Conservation (phyloP, 2,888 invertebrate species). For the Aquatica leii region DNA sequence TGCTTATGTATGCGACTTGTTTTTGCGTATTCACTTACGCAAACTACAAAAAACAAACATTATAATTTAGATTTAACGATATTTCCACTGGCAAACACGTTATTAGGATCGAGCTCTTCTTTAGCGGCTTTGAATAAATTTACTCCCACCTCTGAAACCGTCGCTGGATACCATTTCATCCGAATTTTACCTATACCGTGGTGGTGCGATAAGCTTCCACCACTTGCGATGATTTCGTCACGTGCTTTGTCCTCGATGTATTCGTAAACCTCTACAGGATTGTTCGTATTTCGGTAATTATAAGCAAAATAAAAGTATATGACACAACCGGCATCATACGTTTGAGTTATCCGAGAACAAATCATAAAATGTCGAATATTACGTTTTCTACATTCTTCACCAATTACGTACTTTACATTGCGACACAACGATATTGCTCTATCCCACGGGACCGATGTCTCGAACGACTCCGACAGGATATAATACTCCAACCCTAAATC, state of each 20-base stretch:
- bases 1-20: too few species aligned
- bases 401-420: constrained; percentile 87
- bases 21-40: too few species aligned
- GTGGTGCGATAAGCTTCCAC: constrained; percentile 95
- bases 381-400: constrained; percentile 67
- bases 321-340: constrained; percentile 96
- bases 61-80: constrained; percentile 62
- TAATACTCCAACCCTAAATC: constrained; percentile 89
- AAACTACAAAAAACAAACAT: too few species aligned
- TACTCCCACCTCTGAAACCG: constrained; percentile 84
- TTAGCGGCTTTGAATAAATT: constrained; percentile 84
- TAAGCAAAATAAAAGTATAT: constrained; percentile 72
- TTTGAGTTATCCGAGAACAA: constrained; percentile 91
- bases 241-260: constrained; percentile 87
- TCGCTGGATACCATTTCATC: constrained; percentile 84
- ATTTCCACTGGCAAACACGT: constrained; percentile 93
- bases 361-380: constrained; percentile 72
- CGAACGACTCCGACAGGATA: constrained; percentile 95
- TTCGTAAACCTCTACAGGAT: constrained; percentile 86
- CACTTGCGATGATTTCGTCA: constrained; percentile 89
- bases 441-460: constrained; percentile 99
- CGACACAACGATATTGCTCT: constrained; percentile 81
- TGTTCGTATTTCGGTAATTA: constrained; percentile 68
- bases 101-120: constrained; percentile 87
- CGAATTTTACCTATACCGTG: constrained; percentile 96